phyloP scores from a whole-genome alignment of 2,797 vertebrate genomes.

The Pelodytes ibericus region DNA sequence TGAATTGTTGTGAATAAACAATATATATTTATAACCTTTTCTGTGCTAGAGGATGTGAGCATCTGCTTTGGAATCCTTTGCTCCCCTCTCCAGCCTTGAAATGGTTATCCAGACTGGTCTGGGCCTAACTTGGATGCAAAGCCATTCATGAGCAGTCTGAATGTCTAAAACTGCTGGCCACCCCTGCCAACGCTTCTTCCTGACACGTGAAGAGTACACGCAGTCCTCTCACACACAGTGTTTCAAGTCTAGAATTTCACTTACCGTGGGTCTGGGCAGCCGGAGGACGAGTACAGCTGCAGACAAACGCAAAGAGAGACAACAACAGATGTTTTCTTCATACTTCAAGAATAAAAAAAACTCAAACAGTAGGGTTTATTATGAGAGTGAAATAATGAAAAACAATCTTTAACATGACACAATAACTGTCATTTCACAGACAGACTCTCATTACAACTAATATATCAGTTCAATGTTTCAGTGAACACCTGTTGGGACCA shows the following conservation, averaged over 20 bases:
- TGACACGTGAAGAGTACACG: conserved; percentile 9
- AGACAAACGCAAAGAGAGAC: background rate
- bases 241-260: conserved; percentile 12
- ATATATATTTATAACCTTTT: no score
- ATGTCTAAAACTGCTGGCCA: background rate
- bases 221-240: conserved; percentile 8
- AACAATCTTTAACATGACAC: background rate
- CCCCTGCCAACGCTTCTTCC: background rate
- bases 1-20: no score
- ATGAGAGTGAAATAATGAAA: background rate
- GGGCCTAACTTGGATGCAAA: background rate
- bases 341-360: background rate
- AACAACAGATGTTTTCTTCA: conserved; percentile 10
- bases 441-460: no score
- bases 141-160: background rate
- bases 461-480: no score
- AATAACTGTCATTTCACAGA: background rate
- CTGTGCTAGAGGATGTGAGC: no score
- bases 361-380: background rate
- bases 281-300: background rate
- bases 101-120: background rate
- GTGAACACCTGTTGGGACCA: background rate
- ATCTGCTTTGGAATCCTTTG: background rate
- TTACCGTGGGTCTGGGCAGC: background rate
- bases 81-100: background rate